Evolutionary conservation across 2,797 vertebrate genomes (phyloP), one percentile per base, ranked within the genome.

Genomic region (Tympanoctomys barrerae): DNA sequence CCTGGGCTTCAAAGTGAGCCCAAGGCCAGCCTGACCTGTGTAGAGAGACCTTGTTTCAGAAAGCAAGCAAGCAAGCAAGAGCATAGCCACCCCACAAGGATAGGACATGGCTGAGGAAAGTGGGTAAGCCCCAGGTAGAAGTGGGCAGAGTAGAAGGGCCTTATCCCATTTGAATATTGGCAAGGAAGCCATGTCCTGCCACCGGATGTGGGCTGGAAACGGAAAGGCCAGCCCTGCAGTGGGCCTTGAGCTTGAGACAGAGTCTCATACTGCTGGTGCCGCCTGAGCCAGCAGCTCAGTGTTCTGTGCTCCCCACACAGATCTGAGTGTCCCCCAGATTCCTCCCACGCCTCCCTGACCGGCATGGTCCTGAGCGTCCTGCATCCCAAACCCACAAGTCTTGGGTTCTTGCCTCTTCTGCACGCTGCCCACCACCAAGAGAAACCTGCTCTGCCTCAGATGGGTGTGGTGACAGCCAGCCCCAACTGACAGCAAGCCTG

Each of bases 241-340:
- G 36, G 22, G 28, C 13, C 79, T 49, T 5, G 0, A 13, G n/a
- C 28, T 39, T 33, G 13, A 26, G 70, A n/a, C 57, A 28, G 73
- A 49, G 28, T 14, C 36, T 68, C 28, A 11, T 13, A 31, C 54
- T 1, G 49, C 59, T 36, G 39, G 59, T 26, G 22, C 14, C 7
- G 10, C 39, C 36, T 42, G 16, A 73, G 26, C 2, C 14, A 42
- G 36, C 28, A 73, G 4, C 10, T 19, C 59, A 12, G 2, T 24
- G 14, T 26, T 52, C 73, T 0, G 0, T 9, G 71, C 7, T 46
- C 10, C 39, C 19, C 80, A 33, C 7, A 2, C 4, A 0, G 46
- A 59, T 31, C 64, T 12, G 19, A 2, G 2, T 28, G 8, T 13
- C 61, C 52, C 36, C 31, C 14, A 42, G 42, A 14, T 13, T 1